Percentiles rank a stretch among this genome's conserved stretches.
These are phyloP conservation scores for Anorthoa munda DNA, from an alignment of 2,888 invertebrate species.

Conservation along the genomic window DNA sequence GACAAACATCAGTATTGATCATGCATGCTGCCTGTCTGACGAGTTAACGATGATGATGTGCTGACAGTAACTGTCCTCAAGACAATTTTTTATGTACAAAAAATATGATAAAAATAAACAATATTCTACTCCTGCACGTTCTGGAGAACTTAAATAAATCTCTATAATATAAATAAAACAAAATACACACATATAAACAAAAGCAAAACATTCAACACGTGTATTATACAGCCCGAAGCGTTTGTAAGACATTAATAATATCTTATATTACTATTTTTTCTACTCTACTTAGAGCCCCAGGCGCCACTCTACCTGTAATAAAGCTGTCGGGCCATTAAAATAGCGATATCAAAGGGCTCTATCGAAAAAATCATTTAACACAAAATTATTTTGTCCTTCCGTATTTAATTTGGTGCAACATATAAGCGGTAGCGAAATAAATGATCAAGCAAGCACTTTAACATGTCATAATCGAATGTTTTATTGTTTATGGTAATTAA, in stretches of 20 bases:
- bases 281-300: constrained; percentile 32
- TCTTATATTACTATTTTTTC: constrained; percentile 44
- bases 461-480: background rate
- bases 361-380: constrained; percentile 68
- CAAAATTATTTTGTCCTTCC: constrained; percentile 66
- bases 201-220: constrained; percentile 15
- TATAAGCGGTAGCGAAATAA: constrained; percentile 30
- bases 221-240: constrained; percentile 34
- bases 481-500: background rate
- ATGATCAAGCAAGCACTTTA: background rate
- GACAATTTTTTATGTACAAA: background rate
- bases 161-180: constrained; percentile 6
- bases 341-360: constrained; percentile 65
- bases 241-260: constrained; percentile 49
- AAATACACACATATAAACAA: constrained; percentile 23
- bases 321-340: constrained; percentile 62
- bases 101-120: background rate
- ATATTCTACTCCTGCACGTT: background rate
- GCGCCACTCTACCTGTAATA: constrained; percentile 55
- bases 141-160: background rate
- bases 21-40: too few relatives aligned
- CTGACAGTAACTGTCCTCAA: too few relatives aligned
- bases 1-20: background rate
- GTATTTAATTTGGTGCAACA: constrained; percentile 48
- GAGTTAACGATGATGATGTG: too few relatives aligned